A percentile compares a stretch with the other conserved stretches of the same genome.
phyloP scores from a whole-genome alignment of 1,140 invertebrate genomes.

The Tigriopus japonicus region DNA sequence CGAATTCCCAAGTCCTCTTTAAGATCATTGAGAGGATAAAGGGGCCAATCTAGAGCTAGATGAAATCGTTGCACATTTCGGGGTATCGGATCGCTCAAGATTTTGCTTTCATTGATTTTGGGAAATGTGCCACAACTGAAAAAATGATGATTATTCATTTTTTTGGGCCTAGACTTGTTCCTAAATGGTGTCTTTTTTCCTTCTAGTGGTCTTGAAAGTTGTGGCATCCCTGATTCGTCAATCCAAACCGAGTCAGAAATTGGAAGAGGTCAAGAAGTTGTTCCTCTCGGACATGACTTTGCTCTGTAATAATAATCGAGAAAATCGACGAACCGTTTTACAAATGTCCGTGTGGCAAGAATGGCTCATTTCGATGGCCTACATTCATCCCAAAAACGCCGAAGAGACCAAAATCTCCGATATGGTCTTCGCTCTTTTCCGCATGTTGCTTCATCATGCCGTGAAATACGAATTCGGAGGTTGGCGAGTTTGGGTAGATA shows the following conservation, averaged over 20 bases:
- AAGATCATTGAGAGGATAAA: too few relatives aligned
- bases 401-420: conserved; percentile 93
- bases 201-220: conserved; percentile 89
- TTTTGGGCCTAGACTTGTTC: too few relatives aligned
- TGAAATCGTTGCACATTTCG: too few relatives aligned
- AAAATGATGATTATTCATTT: too few relatives aligned
- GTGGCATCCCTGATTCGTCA: conserved; percentile 90
- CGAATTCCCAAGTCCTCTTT: too few relatives aligned
- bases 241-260: conserved; percentile 74
- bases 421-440: conserved; percentile 92
- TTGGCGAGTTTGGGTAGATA: conserved; percentile 99
- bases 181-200: conserved; percentile 18
- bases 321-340: conserved; percentile 86
- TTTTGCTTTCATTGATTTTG: too few relatives aligned
- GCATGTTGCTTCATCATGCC: conserved; percentile 93
- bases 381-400: conserved; percentile 84
- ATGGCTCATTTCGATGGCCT: conserved; percentile 96
- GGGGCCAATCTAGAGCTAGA: too few relatives aligned
- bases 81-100: too few relatives aligned
- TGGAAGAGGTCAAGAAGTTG: conserved; percentile 82
- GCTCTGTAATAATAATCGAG: conserved; percentile 87
- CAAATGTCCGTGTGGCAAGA: conserved; percentile 99
- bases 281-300: conserved; percentile 95
- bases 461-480: conserved; percentile 99
- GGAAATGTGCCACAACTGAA: too few relatives aligned